Percentiles rank a stretch among this genome's conserved stretches.
phyloP scores from a whole-genome alignment of 2,797 vertebrate genomes.

The Microchirus variegatus region DNA sequence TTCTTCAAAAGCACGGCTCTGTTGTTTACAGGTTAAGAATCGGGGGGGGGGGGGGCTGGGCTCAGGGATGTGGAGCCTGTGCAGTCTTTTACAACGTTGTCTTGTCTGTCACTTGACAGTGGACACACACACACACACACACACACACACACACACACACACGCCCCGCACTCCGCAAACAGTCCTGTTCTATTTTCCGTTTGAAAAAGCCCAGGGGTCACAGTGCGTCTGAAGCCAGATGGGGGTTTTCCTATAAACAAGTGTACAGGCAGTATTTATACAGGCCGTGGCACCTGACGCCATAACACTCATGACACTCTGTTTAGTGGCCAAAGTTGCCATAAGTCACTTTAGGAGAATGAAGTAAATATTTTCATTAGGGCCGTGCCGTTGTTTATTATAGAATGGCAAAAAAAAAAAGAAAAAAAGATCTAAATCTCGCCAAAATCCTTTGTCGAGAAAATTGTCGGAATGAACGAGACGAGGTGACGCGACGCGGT shows the following conservation, averaged over 20 bases:
- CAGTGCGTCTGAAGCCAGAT: slow-evolving; percentile 93
- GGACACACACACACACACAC: slow-evolving; percentile 69
- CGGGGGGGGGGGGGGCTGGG: slow-evolving; percentile 51
- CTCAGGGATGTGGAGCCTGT: slow-evolving; percentile 76
- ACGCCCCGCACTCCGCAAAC: slow-evolving; percentile 85
- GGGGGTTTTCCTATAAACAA: slow-evolving; percentile 99
- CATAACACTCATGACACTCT: slow-evolving; percentile 97
- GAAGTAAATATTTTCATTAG: slow-evolving; percentile 99
- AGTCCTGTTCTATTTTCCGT: slow-evolving; percentile 99
- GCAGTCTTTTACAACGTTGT: slow-evolving; percentile 82
- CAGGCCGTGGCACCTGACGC: slow-evolving; percentile 98
- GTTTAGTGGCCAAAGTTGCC: slow-evolving; percentile 96
- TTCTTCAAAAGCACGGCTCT: slow-evolving; percentile 73
- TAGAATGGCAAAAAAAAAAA: slow-evolving; percentile 91
- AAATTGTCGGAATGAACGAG: slow-evolving; percentile 85
- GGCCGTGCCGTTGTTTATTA: slow-evolving; percentile 98
- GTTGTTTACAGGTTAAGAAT: slow-evolving; percentile 79
- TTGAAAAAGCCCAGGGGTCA: slow-evolving; percentile 88
- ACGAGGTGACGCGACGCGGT: slow-evolving; percentile 76
- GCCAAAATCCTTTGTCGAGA: slow-evolving; percentile 97
- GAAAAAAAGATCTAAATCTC: slow-evolving; percentile 90
- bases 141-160: slow-evolving; percentile 75
- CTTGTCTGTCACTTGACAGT: slow-evolving; percentile 96
- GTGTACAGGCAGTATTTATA: slow-evolving; percentile 97
- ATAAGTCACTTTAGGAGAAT: slow-evolving; percentile 98